phyloP scores from a whole-genome alignment of 2,113 vertebrate genomes.

The Eonycteris spelaea region DNA sequence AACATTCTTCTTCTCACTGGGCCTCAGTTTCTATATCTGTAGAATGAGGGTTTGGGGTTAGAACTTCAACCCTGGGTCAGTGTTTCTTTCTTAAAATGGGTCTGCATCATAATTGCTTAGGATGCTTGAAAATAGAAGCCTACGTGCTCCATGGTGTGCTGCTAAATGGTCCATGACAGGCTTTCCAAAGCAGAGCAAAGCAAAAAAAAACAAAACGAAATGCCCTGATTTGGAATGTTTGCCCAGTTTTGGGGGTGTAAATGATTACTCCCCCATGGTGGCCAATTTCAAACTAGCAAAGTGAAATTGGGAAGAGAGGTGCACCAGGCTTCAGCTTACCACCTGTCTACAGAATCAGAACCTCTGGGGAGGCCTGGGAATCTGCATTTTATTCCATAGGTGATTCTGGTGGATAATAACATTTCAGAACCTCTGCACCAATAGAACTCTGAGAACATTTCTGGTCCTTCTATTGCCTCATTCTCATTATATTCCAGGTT shows the following conservation, averaged over 20 bases:
- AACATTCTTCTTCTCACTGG: neutral
- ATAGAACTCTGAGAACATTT: neutral
- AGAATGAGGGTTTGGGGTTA: neutral
- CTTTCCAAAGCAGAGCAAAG: neutral
- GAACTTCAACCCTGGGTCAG: neutral
- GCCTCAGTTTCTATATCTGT: neutral
- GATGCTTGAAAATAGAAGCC: neutral
- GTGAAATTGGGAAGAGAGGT: neutral
- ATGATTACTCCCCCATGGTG: neutral
- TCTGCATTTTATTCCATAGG: neutral
- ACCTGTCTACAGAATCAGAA: neutral
- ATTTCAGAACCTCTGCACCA: neutral
- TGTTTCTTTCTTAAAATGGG: neutral
- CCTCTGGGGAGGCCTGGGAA: neutral
- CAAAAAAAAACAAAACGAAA: neutral
- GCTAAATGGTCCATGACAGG: neutral
- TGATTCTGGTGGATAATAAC: neutral
- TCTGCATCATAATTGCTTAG: neutral
- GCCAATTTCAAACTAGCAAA: neutral
- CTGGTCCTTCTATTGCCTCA: neutral
- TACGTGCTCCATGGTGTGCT: neutral
- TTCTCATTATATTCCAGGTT: neutral
- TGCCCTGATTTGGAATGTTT: neutral
- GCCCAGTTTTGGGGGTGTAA: conserved; percentile 6
- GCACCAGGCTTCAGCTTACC: neutral